Evolutionary conservation across 1,140 invertebrate species (phyloP).

Genomic region (Coelopa frigida): DNA sequence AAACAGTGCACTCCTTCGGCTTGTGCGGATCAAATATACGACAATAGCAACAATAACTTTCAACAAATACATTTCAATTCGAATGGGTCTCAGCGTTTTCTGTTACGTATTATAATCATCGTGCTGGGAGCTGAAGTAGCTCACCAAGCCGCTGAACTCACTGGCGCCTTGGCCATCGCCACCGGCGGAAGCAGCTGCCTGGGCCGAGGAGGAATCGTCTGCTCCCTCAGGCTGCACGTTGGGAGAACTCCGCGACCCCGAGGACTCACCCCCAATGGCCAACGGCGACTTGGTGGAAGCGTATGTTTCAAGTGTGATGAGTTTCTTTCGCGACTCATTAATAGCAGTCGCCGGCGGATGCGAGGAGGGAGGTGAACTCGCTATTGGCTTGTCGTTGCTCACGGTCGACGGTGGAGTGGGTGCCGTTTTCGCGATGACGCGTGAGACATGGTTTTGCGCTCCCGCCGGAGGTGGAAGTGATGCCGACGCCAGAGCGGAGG

Average conservation of each 20-base stretch:
- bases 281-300: slow-evolving; percentile 28
- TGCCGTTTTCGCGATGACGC: not conserved
- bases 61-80: too few species aligned
- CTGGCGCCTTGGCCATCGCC: slow-evolving; percentile 31
- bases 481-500: not conserved
- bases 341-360: slow-evolving; percentile 12
- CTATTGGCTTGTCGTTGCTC: not conserved
- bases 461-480: slow-evolving; percentile 13
- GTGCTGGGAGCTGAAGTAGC: slow-evolving; percentile 73
- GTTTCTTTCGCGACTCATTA: slow-evolving; percentile 28
- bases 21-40: not conserved
- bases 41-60: not conserved
- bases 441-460: slow-evolving; percentile 8
- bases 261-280: slow-evolving; percentile 18
- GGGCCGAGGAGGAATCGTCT: slow-evolving; percentile 35
- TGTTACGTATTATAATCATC: slow-evolving; percentile 49
- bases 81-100: too few species aligned
- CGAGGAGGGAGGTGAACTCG: not conserved
- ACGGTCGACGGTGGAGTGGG: not conserved
- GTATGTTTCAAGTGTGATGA: slow-evolving; percentile 35
- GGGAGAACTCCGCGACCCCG: slow-evolving; percentile 21
- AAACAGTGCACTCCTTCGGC: too few species aligned
- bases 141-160: slow-evolving; percentile 72
- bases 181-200: slow-evolving; percentile 11
- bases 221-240: slow-evolving; percentile 14